phyloP scores from a whole-genome alignment of 2,113 vertebrate species.

The Morone saxatilis region DNA sequence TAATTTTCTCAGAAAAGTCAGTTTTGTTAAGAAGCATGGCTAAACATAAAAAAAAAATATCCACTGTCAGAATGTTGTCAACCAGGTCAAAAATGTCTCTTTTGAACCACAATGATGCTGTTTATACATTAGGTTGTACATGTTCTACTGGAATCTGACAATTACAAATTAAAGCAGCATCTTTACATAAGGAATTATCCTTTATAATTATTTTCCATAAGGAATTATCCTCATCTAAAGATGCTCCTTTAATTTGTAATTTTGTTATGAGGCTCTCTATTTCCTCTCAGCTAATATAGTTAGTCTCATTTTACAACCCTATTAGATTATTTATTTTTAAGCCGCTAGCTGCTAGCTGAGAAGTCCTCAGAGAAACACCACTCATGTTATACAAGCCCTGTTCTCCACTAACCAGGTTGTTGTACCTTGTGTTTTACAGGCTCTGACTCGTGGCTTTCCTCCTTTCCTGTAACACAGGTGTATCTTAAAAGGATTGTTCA shows the following conservation, averaged over 20 bases:
- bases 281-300: conserved; percentile 44
- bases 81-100: not conserved
- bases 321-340: conserved; percentile 73
- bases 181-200: not conserved
- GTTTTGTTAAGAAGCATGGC: not conserved
- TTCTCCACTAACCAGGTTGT: conserved; percentile 66
- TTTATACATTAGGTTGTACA: conserved; percentile 4
- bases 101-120: not conserved
- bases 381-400: conserved; percentile 71
- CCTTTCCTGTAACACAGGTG: conserved; percentile 3
- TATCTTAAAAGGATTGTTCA: conserved; percentile 17
- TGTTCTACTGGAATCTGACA: conserved; percentile 4
- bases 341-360: conserved; percentile 43
- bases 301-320: conserved; percentile 39
- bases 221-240: conserved; percentile 3
- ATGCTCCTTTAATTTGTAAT: conserved; percentile 41
- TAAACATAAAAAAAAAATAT: not conserved
- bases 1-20: not conserved
- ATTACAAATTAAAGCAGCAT: not conserved
- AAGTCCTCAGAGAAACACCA: conserved; percentile 64
- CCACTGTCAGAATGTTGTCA: not conserved
- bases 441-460: conserved; percentile 17
- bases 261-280: conserved; percentile 34
- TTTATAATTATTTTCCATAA: not conserved
- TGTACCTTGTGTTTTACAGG: conserved; percentile 64